A percentile compares a stretch with the other conserved stretches of the same genome.
Conservation (phyloP, 2,888 invertebrate species). For the Orchestes rusci region DNA sequence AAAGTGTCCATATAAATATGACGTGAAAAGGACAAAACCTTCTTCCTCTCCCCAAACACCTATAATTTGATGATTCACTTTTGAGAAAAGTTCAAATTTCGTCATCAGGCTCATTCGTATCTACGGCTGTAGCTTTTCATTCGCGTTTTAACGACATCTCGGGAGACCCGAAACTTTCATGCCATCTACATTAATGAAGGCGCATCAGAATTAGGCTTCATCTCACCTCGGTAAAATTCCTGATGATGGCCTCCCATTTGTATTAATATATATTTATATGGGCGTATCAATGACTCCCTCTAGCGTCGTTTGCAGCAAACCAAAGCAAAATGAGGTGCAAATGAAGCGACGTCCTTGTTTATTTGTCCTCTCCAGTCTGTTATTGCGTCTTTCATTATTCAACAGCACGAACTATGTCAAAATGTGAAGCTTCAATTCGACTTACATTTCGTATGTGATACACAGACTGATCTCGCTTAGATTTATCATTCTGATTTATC, state of each 20-base stretch:
- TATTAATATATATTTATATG: constrained; percentile 43
- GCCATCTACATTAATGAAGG: constrained; percentile 36
- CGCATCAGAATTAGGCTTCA: constrained; percentile 30
- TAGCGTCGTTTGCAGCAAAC: constrained; percentile 22
- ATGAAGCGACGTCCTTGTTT: constrained; percentile 24
- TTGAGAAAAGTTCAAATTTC: too few species aligned
- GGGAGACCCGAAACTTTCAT: constrained; percentile 27
- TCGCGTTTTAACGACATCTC: constrained; percentile 24
- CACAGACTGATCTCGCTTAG: too few species aligned
- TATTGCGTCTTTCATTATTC: constrained; percentile 25
- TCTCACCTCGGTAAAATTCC: constrained; percentile 22
- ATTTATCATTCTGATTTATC: too few species aligned
- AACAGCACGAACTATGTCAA: constrained; percentile 6
- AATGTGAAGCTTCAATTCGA: constrained; percentile 23
- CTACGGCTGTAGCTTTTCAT: constrained; percentile 14
- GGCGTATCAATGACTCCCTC: constrained; percentile 41
- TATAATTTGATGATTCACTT: too few species aligned
- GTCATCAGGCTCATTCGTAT: too few species aligned
- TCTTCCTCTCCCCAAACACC: too few species aligned
- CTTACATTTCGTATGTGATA: too few species aligned
- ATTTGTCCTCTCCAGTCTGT: constrained; percentile 19
- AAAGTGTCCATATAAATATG: too few species aligned
- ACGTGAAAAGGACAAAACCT: too few species aligned
- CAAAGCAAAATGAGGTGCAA: constrained; percentile 26
- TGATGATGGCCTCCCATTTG: constrained; percentile 38